These are phyloP conservation scores for Philotrypesis tridentata DNA, from an alignment of 1,140 invertebrate species.

Conservation along the genomic window DNA sequence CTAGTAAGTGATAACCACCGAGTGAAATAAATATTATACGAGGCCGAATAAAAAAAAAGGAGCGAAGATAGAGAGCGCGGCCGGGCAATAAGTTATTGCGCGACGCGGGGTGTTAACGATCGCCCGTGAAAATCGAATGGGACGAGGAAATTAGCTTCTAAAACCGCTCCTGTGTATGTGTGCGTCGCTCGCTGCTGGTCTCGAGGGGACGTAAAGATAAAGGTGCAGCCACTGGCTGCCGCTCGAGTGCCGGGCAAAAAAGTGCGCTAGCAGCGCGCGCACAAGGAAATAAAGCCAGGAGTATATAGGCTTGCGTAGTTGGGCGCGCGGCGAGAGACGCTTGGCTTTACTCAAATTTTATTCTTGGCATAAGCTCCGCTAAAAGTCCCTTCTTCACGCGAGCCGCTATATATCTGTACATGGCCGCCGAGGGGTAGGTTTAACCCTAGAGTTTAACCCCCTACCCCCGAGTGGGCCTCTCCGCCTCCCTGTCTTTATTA, in stretches of 20 bases:
- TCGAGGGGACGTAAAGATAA: slow-evolving; percentile 61
- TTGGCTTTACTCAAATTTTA: slow-evolving; percentile 58
- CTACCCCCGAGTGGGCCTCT: slow-evolving; percentile 42
- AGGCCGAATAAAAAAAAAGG: slow-evolving; percentile 57
- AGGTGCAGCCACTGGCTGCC: slow-evolving; percentile 27
- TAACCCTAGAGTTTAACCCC: slow-evolving; percentile 30
- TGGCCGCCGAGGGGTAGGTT: not conserved
- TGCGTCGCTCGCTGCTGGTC: not conserved
- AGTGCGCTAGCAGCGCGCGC: not conserved
- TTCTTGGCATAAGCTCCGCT: slow-evolving; percentile 63
- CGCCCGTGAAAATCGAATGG: slow-evolving; percentile 67
- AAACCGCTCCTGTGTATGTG: slow-evolving; percentile 20
- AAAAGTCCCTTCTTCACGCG: slow-evolving; percentile 31
- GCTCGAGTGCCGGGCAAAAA: not conserved
- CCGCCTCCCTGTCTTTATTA: slow-evolving; percentile 55
- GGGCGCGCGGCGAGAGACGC: slow-evolving; percentile 7
- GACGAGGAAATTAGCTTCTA: slow-evolving; percentile 66
- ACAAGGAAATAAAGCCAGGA: slow-evolving; percentile 36
- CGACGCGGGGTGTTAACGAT: slow-evolving; percentile 54
- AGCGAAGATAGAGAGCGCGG: slow-evolving; percentile 5
- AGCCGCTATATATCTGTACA: slow-evolving; percentile 7
- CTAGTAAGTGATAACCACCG: slow-evolving; percentile 63
- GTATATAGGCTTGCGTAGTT: slow-evolving; percentile 37
- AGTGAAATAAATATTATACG: slow-evolving; percentile 68
- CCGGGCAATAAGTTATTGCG: slow-evolving; percentile 63